A percentile compares a stretch with the other conserved stretches of the same genome.
Conservation (phyloP, 2,888 invertebrate genomes). For the Habroteleia sp. region DNA sequence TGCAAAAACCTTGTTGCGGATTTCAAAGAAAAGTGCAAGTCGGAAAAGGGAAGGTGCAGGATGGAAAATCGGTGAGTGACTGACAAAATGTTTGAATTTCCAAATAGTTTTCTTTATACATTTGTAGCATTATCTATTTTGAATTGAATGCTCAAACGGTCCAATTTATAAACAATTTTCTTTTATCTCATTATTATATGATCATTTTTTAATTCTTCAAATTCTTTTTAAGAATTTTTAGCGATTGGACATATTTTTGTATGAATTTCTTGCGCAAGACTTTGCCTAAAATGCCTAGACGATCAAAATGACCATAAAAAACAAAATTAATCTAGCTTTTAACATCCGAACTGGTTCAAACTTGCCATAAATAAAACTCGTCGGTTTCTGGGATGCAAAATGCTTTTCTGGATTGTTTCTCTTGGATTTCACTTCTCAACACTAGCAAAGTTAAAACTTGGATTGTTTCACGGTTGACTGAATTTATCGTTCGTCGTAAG, state of each 20-base stretch:
- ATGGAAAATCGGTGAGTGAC: conserved; percentile 92
- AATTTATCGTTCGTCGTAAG: conserved; percentile 46
- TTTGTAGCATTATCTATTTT: not conserved
- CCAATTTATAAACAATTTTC: too few species aligned
- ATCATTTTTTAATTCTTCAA: too few species aligned
- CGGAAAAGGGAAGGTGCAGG: conserved; percentile 91
- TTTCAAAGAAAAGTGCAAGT: conserved; percentile 93
- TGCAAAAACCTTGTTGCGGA: conserved; percentile 92
- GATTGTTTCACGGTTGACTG: conserved; percentile 48
- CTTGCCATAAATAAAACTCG: conserved; percentile 20
- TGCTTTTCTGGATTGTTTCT: conserved; percentile 30
- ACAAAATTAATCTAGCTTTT: not conserved
- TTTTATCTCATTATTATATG: too few species aligned
- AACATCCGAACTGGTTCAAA: not conserved
- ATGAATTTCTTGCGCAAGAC: too few species aligned
- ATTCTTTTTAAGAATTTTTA: too few species aligned
- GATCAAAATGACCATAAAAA: too few species aligned
- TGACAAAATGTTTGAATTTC: not conserved
- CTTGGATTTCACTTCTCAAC: conserved; percentile 41
- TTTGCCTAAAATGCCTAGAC: too few species aligned
- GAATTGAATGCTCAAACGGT: too few species aligned
- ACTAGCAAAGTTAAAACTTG: conserved; percentile 54
- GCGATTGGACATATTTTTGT: too few species aligned
- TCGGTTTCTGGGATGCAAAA: conserved; percentile 20
- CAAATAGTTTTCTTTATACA: too few species aligned